These are phyloP conservation scores for Crotalus tigris DNA, from an alignment of 2,113 vertebrate species.

Conservation along the genomic window DNA sequence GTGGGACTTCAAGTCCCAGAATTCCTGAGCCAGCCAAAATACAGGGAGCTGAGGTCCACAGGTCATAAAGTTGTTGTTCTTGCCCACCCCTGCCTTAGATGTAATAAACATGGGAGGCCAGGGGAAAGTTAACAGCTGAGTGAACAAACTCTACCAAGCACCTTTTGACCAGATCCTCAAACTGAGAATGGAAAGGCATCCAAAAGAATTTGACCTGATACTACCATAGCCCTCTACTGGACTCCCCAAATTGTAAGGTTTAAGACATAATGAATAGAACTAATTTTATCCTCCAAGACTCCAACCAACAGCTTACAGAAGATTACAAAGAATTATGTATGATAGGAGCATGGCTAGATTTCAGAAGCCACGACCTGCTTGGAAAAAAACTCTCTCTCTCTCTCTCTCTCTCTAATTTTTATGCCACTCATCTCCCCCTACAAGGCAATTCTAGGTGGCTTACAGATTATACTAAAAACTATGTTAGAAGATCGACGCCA, in stretches of 20 bases:
- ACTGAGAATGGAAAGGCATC: neutral
- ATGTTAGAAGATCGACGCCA: neutral
- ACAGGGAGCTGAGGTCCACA: neutral
- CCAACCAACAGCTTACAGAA: neutral
- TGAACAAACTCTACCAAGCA: neutral
- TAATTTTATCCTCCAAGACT: neutral
- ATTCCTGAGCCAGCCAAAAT: neutral
- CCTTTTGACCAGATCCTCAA: neutral
- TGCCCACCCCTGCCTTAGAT: neutral
- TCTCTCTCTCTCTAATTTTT: neutral
- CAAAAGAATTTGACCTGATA: neutral
- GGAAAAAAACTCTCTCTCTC: neutral
- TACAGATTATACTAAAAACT: neutral
- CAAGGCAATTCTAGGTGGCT: neutral
- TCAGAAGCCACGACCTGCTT: neutral
- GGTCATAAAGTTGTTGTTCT: neutral
- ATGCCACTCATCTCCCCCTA: neutral
- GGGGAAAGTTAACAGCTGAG: neutral
- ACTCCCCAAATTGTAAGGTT: neutral
- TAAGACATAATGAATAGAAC: neutral
- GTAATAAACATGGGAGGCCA: neutral
- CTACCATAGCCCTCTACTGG: neutral
- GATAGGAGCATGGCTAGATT: neutral
- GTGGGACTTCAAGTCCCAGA: too few species aligned
- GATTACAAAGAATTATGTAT: neutral